Base-by-base conservation (phyloP, 2,113 vertebrate genomes). In the Leucoraja erinaceus region DNA sequence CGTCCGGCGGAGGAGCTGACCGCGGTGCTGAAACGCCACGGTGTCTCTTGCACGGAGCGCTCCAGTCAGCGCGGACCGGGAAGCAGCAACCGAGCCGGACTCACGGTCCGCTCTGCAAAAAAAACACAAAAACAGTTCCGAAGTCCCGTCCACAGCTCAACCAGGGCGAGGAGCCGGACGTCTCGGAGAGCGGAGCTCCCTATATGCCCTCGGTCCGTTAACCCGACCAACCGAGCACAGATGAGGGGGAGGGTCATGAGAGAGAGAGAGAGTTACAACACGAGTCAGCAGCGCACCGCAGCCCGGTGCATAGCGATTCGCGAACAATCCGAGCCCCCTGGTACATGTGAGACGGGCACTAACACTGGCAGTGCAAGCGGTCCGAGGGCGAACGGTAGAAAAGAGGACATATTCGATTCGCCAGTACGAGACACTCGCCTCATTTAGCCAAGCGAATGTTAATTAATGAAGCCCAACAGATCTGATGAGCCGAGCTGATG, bases 21-120 rank as follows among this genome's bases (percentile, higher is more conserved):
- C 83, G 83, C 18, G 83, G 83, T 88, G 83, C 83, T 88, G 83
- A 88, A 33, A 10, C 28, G 83, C 59, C 28, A 47, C 38, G 38
- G 25, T 31, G 6, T 31, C 25, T n/a, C 54, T 22, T 54, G 47
- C 2, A 28, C 81, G 54, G 12, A 59, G 83, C 59, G 16, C 11
- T n/a, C 83, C 56, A 28, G 25, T 2, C 28, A n/a, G 83, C 25
- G 0, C 25, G n/a, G 20, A 25, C 79, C 47, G 28, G 20, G 83
- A 7, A 72, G 5, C 59, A 63, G 7, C 59, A 47, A 11, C 83
- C 63, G 25, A 6, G 59, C 78, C 79, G 7, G 10, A 56, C 9
- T 56, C 78, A 1, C 47, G 12, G 22, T 1, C 47, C 28, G 22
- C 79, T 18, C 47, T 28, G 79, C 54, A 31, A 88, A 47, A 47